A percentile compares a stretch with the other conserved stretches of the same genome.
phyloP scores from a whole-genome alignment of 2,888 invertebrate genomes.

The Coleophora deauratella region DNA sequence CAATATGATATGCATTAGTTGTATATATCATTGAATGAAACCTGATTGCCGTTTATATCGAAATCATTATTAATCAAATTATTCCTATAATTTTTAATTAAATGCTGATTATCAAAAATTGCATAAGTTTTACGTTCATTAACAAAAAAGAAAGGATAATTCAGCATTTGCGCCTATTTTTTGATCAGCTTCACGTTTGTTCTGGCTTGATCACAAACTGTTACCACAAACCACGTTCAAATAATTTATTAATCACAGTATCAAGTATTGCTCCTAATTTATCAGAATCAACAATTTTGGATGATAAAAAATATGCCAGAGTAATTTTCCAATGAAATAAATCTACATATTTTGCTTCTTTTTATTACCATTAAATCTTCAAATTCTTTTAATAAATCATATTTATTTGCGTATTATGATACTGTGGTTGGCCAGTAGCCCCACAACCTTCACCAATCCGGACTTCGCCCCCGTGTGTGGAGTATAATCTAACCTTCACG shows the following conservation, averaged over 20 bases:
- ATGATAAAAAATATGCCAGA: slow-evolving; percentile 13
- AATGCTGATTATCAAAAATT: slow-evolving; percentile 10
- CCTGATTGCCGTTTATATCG: no score
- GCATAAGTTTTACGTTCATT: slow-evolving; percentile 10
- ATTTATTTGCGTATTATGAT: no score
- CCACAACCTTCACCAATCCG: no score
- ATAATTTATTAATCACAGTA: slow-evolving; percentile 8
- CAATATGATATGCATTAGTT: slow-evolving; percentile 7
- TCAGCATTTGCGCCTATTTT: slow-evolving; percentile 6
- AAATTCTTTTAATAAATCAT: slow-evolving; percentile 16
- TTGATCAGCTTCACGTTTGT: slow-evolving; percentile 11
- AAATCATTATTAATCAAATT: slow-evolving; percentile 8
- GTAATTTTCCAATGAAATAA: slow-evolving; percentile 13
- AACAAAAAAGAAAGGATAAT: slow-evolving; percentile 8
- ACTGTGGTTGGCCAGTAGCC: no score
- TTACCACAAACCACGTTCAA: slow-evolving; percentile 9
- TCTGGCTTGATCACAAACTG: slow-evolving; percentile 13
- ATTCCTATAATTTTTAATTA: slow-evolving; percentile 15
- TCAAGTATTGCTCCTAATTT: background rate
- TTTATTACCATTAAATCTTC: slow-evolving; percentile 17
- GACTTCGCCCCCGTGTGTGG: no score
- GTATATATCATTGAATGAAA: background rate
- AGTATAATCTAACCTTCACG: no score
- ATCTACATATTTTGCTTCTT: slow-evolving; percentile 12
- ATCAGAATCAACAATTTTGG: slow-evolving; percentile 2